Evolutionary conservation across 2,888 invertebrate species (phyloP), one percentile per base, ranked within the genome.

Genomic region (Polietes domitor): DNA sequence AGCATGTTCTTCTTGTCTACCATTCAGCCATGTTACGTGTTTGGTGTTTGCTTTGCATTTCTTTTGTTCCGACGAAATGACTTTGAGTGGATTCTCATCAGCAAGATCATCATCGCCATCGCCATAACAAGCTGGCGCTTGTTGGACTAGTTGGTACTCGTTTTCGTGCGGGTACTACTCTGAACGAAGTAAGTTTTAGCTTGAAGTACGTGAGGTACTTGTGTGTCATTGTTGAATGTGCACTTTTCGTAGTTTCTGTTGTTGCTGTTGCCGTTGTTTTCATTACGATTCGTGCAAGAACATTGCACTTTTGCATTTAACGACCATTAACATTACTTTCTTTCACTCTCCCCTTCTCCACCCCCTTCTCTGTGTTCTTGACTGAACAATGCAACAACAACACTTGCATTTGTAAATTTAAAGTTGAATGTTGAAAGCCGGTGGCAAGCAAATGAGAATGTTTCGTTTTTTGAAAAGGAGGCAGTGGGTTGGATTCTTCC

Each of bases 201-300:
- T 55, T 24, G 24, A 73, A 55, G 72, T 73, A 73, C 72, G 55
- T 68, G 68, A 32, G 55, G 41, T 37, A 58, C 55, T 73, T 58
- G 72, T 37, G 73, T 26, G 43, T 73, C 58, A 61, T 21, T 73
- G 73, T 17, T 58, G 41, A 58, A 43, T 26, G 21, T 21, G 41
- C 68, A 43, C 43, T 43, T 43, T 26, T 26, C 12, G 12, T 26
- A 12, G 15, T 26, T 63, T 63, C 32, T 17, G 63, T 32, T 63
- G 63, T 65, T 65, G 65, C 28, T 24, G 47, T 10, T n/a, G n/a
- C n/a, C n/a, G n/a, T 37, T 50, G 50, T n/a, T 7, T 37, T 43
- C 21, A 41, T 43, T 61, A 61, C 24, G 61, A 28, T 10, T 32
- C n/a, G n/a, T 4, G n/a, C 17, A 61, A 43, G 43, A 68, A 68